These are phyloP conservation scores for Tylochromis polylepis DNA, from an alignment of 2,113 vertebrate genomes.

Conservation along the genomic window DNA sequence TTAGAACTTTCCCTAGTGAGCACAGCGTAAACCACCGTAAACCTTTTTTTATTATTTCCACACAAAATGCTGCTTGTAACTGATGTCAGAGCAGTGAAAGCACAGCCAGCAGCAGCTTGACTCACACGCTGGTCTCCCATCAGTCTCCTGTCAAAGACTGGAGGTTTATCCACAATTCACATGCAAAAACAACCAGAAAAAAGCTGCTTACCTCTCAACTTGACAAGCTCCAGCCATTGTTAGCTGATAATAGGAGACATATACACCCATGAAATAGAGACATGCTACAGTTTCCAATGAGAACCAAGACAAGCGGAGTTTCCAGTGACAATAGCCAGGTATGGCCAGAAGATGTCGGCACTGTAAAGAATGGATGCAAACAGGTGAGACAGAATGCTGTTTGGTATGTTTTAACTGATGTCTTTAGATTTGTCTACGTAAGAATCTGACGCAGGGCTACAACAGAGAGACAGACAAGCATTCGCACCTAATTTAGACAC, in stretches of 20 bases:
- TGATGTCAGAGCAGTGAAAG: neutral
- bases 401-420: too few relatives aligned
- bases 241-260: neutral
- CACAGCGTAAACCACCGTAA: neutral
- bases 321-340: neutral
- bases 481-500: accelerated
- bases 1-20: neutral
- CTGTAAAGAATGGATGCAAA: neutral
- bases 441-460: neutral
- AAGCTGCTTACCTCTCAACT: neutral
- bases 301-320: neutral
- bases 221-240: neutral
- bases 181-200: neutral
- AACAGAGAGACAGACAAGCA: neutral
- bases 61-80: neutral
- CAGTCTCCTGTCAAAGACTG: neutral
- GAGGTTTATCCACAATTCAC: neutral
- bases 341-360: neutral
- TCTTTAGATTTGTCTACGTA: too few relatives aligned
- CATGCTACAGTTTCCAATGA: neutral
- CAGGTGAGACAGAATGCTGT: neutral
- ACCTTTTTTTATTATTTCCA: neutral
- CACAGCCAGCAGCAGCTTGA: neutral
- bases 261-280: neutral
- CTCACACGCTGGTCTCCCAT: neutral